phyloP scores from a whole-genome alignment of 2,113 vertebrate species.

The Malurus alboscapulatus region DNA sequence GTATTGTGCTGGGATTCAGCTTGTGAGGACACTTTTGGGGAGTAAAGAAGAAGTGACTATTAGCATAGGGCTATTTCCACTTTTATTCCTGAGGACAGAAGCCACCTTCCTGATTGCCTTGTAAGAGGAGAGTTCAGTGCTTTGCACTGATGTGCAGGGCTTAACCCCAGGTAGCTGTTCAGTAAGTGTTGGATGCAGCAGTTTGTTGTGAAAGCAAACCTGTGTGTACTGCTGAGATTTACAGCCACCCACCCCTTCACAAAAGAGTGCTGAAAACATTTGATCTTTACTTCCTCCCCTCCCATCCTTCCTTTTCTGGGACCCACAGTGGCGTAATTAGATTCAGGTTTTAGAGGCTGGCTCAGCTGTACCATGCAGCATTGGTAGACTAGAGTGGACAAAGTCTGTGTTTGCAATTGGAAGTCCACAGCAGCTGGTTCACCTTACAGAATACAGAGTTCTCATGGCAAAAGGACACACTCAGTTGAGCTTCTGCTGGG shows the following conservation, averaged over 20 bases:
- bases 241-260: too few species aligned
- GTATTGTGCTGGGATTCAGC: background rate
- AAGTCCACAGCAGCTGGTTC: background rate
- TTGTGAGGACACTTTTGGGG: background rate
- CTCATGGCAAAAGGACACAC: background rate
- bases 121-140: background rate
- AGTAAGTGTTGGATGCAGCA: background rate
- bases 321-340: background rate
- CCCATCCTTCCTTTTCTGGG: background rate
- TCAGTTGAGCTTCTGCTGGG: background rate
- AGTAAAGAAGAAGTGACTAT: background rate
- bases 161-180: rapidly evolving
- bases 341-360: background rate
- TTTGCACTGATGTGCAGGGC: background rate
- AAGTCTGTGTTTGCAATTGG: rapidly evolving
- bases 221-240: background rate
- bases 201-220: background rate
- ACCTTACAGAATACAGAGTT: background rate
- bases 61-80: background rate
- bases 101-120: background rate
- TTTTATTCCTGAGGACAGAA: background rate
- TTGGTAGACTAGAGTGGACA: background rate
- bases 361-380: background rate
- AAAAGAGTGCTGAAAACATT: background rate
- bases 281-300: background rate